These are phyloP conservation scores for Chrysina gloriosa DNA, from an alignment of 2,888 invertebrate genomes.

Conservation along the genomic window DNA sequence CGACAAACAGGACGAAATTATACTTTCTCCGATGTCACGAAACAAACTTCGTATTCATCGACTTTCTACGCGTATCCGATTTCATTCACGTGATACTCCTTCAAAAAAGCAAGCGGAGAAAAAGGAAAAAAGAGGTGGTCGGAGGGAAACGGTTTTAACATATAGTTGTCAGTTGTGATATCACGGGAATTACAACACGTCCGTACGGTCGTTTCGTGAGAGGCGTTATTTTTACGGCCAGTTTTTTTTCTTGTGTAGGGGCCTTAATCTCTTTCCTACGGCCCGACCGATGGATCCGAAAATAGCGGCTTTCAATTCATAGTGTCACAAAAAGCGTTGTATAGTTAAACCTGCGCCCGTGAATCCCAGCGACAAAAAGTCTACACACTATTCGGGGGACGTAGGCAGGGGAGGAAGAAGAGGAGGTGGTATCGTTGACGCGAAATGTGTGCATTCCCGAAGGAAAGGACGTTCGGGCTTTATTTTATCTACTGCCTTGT, in stretches of 20 bases:
- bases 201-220: slow-evolving; percentile 21
- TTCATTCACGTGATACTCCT: too few species aligned
- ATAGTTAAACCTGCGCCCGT: slow-evolving; percentile 35
- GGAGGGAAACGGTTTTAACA: slow-evolving; percentile 6
- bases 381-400: slow-evolving; percentile 22
- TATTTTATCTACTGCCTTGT: background rate
- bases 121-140: background rate
- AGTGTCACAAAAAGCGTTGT: slow-evolving; percentile 33
- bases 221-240: slow-evolving; percentile 41
- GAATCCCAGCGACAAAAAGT: background rate
- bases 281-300: slow-evolving; percentile 43
- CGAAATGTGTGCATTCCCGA: slow-evolving; percentile 35
- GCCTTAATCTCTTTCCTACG: slow-evolving; percentile 43
- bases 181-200: slow-evolving; percentile 36
- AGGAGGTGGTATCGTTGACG: slow-evolving; percentile 28
- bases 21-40: too few species aligned
- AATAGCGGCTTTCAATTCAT: slow-evolving; percentile 51
- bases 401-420: slow-evolving; percentile 4
- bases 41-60: too few species aligned
- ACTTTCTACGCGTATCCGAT: too few species aligned
- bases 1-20: too few species aligned
- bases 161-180: slow-evolving; percentile 35
- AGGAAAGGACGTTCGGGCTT: slow-evolving; percentile 36
- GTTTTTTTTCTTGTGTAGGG: slow-evolving; percentile 40
- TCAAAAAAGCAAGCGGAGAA: too few species aligned